Conservation (phyloP, 2,888 invertebrate species). For the Drosophila paramelanica region DNA sequence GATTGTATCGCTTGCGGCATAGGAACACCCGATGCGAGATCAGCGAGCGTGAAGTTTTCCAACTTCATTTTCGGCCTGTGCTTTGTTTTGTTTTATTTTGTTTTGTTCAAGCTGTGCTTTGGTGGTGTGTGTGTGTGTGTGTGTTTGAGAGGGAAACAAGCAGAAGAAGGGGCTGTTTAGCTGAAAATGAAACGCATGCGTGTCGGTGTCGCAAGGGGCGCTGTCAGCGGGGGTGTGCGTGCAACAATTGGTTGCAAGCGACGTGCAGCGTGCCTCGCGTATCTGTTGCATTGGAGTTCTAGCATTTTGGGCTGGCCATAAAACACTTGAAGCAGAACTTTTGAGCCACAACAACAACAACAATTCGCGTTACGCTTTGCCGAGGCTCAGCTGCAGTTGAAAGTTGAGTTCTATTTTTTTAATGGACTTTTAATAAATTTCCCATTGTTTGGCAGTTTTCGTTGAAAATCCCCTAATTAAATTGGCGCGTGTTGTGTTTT, state of each 20-base stretch:
- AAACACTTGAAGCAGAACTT: slow-evolving; percentile 75
- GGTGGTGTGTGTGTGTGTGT: neutral
- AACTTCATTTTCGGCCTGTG: slow-evolving; percentile 67
- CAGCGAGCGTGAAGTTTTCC: slow-evolving; percentile 68
- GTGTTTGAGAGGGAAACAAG: slow-evolving; percentile 22
- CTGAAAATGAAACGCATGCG: slow-evolving; percentile 68
- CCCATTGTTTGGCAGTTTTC: slow-evolving; percentile 53
- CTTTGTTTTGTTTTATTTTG: slow-evolving; percentile 60
- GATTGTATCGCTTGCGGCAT: slow-evolving; percentile 54
- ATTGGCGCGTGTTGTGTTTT: slow-evolving; percentile 60
- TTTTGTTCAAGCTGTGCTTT: slow-evolving; percentile 27
- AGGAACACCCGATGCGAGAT: slow-evolving; percentile 66
- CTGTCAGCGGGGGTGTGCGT: slow-evolving; percentile 28
- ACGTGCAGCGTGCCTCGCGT: slow-evolving; percentile 19
- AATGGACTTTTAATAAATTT: slow-evolving; percentile 49
- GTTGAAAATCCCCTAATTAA: slow-evolving; percentile 33
- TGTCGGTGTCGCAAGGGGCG: slow-evolving; percentile 68
- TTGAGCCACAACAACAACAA: slow-evolving; percentile 38
- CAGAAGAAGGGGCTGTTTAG: slow-evolving; percentile 47
- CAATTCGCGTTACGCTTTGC: slow-evolving; percentile 62
- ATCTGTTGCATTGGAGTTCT: slow-evolving; percentile 52
- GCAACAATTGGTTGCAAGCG: slow-evolving; percentile 69
- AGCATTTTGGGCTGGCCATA: slow-evolving; percentile 56
- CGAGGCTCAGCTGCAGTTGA: slow-evolving; percentile 52
- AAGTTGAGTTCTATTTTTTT: slow-evolving; percentile 51